Evolutionary conservation across 2,113 vertebrate genomes (phyloP).

Genomic region (Carassius carassius): DNA sequence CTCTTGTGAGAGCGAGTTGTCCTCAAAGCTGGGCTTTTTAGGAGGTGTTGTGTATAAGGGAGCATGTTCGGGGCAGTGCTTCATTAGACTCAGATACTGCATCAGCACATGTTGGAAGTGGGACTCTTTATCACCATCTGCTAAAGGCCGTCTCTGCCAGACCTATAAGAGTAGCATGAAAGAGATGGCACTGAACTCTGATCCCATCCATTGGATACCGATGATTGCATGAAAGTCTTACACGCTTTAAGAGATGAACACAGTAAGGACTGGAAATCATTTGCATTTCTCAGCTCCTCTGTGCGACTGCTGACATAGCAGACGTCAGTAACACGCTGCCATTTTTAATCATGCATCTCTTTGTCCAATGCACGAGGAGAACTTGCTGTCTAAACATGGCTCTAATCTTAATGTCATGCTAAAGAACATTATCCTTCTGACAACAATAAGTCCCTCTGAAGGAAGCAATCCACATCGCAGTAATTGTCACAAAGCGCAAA

Average conservation of each 20-base stretch:
- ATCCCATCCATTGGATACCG: not conserved
- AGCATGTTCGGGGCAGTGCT: constrained; percentile 11
- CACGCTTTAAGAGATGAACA: not conserved
- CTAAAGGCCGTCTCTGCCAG: not conserved
- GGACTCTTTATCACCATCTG: not conserved
- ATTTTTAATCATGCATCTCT: constrained; percentile 24
- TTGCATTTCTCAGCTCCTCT: constrained; percentile 10
- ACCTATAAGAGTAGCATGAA: constrained; percentile 18
- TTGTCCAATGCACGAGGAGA: not conserved
- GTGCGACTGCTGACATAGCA: not conserved
- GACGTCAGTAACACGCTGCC: constrained; percentile 10
- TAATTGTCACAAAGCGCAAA: not conserved
- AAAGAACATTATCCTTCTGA: not conserved
- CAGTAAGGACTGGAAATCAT: not conserved
- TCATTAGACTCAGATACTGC: constrained; percentile 22
- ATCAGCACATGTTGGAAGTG: constrained; percentile 12
- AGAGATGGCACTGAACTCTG: constrained; percentile 8
- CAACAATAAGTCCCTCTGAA: not conserved
- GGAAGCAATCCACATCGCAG: not conserved
- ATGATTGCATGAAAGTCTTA: constrained; percentile 7
- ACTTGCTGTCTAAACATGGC: not conserved
- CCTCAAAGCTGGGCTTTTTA: not conserved
- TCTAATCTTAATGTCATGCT: constrained; percentile 44
- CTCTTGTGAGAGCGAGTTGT: constrained; percentile 47
- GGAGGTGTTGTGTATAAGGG: constrained; percentile 25